Conservation (phyloP, 2,888 invertebrate species). For the Drosophila peninsularis region DNA sequence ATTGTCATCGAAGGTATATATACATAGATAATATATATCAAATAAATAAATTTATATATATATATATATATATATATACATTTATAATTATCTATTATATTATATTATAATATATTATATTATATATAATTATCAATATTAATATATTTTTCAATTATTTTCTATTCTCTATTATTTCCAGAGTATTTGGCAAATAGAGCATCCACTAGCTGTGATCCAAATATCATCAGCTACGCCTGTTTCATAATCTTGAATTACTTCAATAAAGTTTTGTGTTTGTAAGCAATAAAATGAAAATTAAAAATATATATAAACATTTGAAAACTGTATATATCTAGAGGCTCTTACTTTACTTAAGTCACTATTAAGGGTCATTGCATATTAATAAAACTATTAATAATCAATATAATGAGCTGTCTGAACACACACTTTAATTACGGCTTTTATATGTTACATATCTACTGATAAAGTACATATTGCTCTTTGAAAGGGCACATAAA, state of each 20-base stretch:
- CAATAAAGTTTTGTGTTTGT: conserved; percentile 59
- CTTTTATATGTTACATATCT: too few relatives aligned
- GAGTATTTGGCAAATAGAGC: conserved; percentile 65
- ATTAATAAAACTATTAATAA: too few relatives aligned
- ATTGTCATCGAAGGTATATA: conserved; percentile 81
- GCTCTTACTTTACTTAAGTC: too few relatives aligned
- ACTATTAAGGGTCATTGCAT: too few relatives aligned
- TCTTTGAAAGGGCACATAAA: too few relatives aligned
- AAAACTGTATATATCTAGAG: too few relatives aligned
- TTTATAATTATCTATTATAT: background rate
- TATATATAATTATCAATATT: background rate
- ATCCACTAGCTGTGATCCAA: conserved; percentile 16
- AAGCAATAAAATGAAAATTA: conserved; percentile 22
- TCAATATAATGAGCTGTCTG: too few relatives aligned
- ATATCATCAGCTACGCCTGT: conserved; percentile 30
- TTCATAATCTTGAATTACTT: conserved; percentile 35
- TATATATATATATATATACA: background rate
- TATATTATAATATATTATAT: background rate
- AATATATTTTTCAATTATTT: background rate
- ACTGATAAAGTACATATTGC: too few relatives aligned
- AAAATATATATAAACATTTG: background rate
- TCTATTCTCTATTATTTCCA: conserved; percentile 25
- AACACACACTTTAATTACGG: too few relatives aligned
- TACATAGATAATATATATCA: background rate
- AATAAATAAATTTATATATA: background rate